Base-by-base conservation (phyloP, 2,888 invertebrate genomes). In the Macrosoma leucophasiata region DNA sequence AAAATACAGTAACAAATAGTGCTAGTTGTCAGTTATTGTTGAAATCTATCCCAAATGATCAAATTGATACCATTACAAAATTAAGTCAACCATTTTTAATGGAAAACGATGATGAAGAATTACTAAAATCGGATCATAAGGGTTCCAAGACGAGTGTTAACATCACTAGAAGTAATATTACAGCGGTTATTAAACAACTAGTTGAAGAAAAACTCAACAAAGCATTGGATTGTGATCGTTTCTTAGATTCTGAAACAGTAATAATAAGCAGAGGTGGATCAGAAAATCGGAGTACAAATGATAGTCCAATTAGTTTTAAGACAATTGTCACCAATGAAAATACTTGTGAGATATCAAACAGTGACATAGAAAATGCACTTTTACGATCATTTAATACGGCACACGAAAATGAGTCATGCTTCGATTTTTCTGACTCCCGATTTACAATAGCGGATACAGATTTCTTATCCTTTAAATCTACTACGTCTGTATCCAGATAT, bases 401-500 rank as follows among this genome's bases (percentile, higher is more conserved):
- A 3, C 14, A 34, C 12, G 34, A 36, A 2, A 54, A 58, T 12
- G 58, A 60, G 26, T 61, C 64, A 2, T 36, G 39, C 4, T 2
- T 52, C 3, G 61, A 51, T 39, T 40, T 62, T 13, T 39, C 49
- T 12, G 48, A 59, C 28, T 51, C 51, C 2, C 47, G 40, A 30
- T 38, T 52, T 18, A 44, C 43, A 3, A 19, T 26, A 14, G 19
- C 12, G 4, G 61, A 72, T 46, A 55, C 57, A 4, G 77, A 77
- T 56, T 44, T 62, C 14, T 28, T 65, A 23, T 79, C 79, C 17
- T 68, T 68, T 35, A 68, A 66, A 43, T 77, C 77, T 7, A 44
- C 58, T 2, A 53, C 62, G 9, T 67, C 71, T 14, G 41, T 44
- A 6, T 65, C 74, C 1, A 75, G 62, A 43, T 47, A 56, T 29